Percentiles rank a stretch among this genome's conserved stretches.
Evolutionary conservation across 2,113 vertebrate species (phyloP).

Genomic region (Machaerirhynchus nigripectus): DNA sequence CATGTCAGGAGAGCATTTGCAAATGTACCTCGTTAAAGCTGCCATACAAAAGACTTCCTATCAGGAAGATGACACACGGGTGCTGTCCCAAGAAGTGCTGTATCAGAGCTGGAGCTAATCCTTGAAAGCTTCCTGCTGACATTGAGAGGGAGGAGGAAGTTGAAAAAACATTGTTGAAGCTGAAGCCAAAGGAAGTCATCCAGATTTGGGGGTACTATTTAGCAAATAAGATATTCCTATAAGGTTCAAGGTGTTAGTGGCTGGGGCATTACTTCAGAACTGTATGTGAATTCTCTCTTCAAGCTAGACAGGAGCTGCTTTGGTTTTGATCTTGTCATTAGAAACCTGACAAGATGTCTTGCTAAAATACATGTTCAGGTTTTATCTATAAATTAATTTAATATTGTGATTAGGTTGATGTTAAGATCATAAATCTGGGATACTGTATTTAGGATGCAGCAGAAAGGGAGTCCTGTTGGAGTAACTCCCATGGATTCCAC

Average conservation of each 20-base stretch:
- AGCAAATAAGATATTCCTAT: not conserved
- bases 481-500: not conserved
- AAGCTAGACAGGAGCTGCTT: not conserved
- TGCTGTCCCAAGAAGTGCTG: not conserved
- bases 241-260: not conserved
- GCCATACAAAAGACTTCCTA: not conserved
- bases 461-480: not conserved
- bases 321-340: not conserved
- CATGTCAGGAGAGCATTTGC: not conserved
- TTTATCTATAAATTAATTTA: not conserved
- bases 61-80: not conserved
- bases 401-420: not conserved
- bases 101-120: not conserved
- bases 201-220: not conserved
- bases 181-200: not conserved
- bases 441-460: not conserved
- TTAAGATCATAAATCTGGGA: not conserved
- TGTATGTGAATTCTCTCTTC: not conserved
- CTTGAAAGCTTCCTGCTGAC: slow-evolving; percentile 29
- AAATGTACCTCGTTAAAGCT: not conserved
- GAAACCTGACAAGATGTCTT: not conserved
- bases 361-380: not conserved
- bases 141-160: not conserved
- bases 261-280: not conserved
- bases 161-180: not conserved